Evolutionary conservation across 2,888 invertebrate species (phyloP), one percentile per base, ranked within the genome.

Genomic region (Pollenia angustigena): DNA sequence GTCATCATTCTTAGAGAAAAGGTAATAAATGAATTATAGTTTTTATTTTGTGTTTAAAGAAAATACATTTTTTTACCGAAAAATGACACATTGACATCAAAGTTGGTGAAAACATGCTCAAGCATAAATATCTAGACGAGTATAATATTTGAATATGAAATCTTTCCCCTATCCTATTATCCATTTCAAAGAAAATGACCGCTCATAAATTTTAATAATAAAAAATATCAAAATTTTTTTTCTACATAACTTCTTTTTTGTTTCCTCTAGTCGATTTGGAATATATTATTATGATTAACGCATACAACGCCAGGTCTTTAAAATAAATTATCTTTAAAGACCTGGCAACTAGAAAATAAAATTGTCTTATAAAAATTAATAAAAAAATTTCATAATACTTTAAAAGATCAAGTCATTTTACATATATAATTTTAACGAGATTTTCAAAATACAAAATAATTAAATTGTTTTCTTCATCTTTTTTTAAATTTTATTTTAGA

Each of bases 401-500:
- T 6, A 18, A 12, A 56, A 42, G 56, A 16, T 23, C 44, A 71
- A 23, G 12, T 18, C 12, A 56, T 71, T 42, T 54, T n/a, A n/a
- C n/a, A n/a, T n/a, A 54, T 56, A 32, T 6, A 32, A 32, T 32
- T 32, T 32, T 32, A 32, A 32, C 32, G 4, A 0, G 32, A 32
- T 32, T 32, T 32, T 23, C 11, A 23, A 40, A 50, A 50, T 60
- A 10, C 46, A 48, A 44, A 66, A 48, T 56, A 68, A 58, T 66
- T 58, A 23, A 16, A 4, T 40, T 2, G 40, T 72, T 71, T 46
- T 14, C n/a, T 23, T 72, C 11, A 23, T 40, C 69, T 76, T 42
- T 12, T 71, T 44, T 66, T 16, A 54, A 16, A 46, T 78, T 14
- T 52, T 9, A 58, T 85, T 87, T 52, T 80, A 92, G 92, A 92